Conservation (phyloP, 2,888 invertebrate genomes). For the Palloptera scutellata region DNA sequence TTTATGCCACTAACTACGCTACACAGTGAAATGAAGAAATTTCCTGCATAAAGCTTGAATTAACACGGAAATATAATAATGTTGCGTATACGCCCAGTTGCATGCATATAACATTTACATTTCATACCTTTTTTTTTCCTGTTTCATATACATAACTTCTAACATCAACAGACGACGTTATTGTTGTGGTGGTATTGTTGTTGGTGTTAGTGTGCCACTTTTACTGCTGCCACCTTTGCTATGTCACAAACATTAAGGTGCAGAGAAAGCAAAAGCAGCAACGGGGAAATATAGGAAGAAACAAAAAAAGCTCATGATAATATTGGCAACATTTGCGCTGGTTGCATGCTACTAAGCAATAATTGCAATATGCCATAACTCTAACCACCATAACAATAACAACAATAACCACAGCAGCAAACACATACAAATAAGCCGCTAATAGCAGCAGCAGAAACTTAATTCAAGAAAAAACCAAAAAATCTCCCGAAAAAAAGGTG, state of each 20-base stretch:
- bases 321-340: conserved; percentile 9
- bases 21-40: conserved; percentile 17
- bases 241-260: background rate
- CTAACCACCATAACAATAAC: conserved; percentile 36
- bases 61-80: conserved; percentile 52
- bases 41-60: conserved; percentile 30
- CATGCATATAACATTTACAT: conserved; percentile 33
- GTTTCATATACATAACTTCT: too few relatives aligned
- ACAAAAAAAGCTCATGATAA: background rate
- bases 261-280: background rate
- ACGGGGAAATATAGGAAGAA: background rate
- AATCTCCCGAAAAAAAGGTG: background rate
- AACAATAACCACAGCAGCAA: conserved; percentile 17
- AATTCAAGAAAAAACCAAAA: conserved; percentile 2
- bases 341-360: conserved; percentile 51
- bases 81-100: conserved; percentile 55
- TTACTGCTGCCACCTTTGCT: background rate
- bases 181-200: background rate
- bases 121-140: conserved; percentile 9
- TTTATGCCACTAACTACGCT: too few relatives aligned
- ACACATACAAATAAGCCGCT: conserved; percentile 24
- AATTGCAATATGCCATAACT: conserved; percentile 53
- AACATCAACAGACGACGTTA: too few relatives aligned
- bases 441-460: conserved; percentile 18
- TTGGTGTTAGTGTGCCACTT: background rate